Percentiles rank a stretch among this genome's conserved stretches.
phyloP scores from a whole-genome alignment of 2,888 invertebrate genomes.

The Dendrolimus houi region DNA sequence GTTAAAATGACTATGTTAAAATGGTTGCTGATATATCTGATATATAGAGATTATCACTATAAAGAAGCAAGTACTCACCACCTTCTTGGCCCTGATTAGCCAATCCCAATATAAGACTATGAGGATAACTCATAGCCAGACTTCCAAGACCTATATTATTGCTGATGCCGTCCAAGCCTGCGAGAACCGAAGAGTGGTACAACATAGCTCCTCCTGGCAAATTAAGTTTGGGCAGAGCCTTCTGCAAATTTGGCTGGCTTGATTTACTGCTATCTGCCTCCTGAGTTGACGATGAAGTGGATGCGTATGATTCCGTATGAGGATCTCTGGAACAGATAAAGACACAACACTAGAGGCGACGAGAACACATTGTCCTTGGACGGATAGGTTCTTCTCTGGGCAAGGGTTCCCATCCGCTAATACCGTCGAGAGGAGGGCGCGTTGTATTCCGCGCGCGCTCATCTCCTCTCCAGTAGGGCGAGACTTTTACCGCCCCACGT shows the following conservation, averaged over 20 bases:
- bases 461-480: too few relatives aligned
- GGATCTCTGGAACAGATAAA: conserved; percentile 33
- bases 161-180: conserved; percentile 53
- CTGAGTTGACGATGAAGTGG: conserved; percentile 54
- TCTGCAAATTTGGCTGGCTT: conserved; percentile 38
- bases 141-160: conserved; percentile 58
- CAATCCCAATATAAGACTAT: conserved; percentile 65
- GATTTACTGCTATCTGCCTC: conserved; percentile 60
- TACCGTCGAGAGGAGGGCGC: too few relatives aligned
- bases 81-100: conserved; percentile 69
- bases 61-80: conserved; percentile 28
- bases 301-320: conserved; percentile 42
- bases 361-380: too few relatives aligned
- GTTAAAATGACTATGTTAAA: too few relatives aligned
- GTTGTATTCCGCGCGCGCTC: too few relatives aligned
- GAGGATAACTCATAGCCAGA: conserved; percentile 66
- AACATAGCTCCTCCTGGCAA: conserved; percentile 67
- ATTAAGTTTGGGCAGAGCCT: conserved; percentile 56
- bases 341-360: too few relatives aligned
- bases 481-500: too few relatives aligned
- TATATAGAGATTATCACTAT: too few relatives aligned
- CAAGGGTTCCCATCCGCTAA: too few relatives aligned
- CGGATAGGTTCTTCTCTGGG: too few relatives aligned
- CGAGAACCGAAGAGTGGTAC: conserved; percentile 53
- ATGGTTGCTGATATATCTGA: too few relatives aligned